A percentile compares a stretch with the other conserved stretches of the same genome.
phyloP scores from a whole-genome alignment of 1,140 invertebrate species.

The Brachionus asplanchnoidis region DNA sequence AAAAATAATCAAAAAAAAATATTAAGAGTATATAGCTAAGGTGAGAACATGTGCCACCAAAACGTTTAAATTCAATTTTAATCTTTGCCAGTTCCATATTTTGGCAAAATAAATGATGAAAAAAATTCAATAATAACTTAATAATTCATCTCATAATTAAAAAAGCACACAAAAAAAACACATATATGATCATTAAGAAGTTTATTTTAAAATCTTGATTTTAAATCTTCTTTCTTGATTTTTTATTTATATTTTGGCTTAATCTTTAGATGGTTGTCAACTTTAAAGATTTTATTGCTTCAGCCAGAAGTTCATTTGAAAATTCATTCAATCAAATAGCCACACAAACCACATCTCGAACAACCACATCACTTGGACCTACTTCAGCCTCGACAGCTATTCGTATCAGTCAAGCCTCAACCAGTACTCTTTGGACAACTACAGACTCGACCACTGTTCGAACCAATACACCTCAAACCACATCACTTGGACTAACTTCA shows the following conservation, averaged over 20 bases:
- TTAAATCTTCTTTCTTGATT: conserved; percentile 6
- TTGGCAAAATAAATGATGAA: conserved; percentile 3
- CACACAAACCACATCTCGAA: background rate
- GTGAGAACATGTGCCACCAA: too few species aligned
- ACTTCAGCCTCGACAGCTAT: too few species aligned
- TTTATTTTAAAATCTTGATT: conserved; percentile 7
- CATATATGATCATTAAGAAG: background rate
- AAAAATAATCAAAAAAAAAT: background rate
- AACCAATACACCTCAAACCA: too few species aligned
- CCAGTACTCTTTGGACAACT: too few species aligned
- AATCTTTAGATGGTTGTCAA: conserved; percentile 14
- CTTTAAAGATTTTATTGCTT: background rate
- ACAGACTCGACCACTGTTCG: too few species aligned
- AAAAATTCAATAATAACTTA: conserved; percentile 20
- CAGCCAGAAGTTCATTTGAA: background rate
- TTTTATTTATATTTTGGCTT: conserved; percentile 3
- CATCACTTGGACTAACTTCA: background rate
- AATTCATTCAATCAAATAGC: background rate
- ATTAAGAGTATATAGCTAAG: background rate
- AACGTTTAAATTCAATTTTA: background rate
- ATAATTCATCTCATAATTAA: conserved; percentile 14
- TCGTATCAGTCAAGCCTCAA: too few species aligned
- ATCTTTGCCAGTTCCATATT: background rate
- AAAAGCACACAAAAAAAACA: conserved; percentile 14
- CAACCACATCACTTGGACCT: too few species aligned